phyloP scores from a whole-genome alignment of 2,888 invertebrate genomes.

The Zootermopsis nevadensis region DNA sequence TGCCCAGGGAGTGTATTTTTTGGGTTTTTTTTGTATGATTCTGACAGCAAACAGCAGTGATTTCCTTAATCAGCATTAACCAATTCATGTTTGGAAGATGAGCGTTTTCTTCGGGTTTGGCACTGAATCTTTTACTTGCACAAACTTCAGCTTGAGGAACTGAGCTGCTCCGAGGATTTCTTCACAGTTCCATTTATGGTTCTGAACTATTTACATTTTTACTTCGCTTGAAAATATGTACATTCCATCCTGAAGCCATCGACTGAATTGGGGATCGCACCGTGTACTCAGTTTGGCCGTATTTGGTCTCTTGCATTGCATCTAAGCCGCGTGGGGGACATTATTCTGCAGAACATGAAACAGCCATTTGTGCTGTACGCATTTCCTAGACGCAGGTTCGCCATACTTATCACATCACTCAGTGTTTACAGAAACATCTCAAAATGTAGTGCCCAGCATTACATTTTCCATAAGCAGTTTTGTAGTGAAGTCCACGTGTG shows the following conservation, averaged over 20 bases:
- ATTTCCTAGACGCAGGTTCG: neutral
- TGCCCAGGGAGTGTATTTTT: too few species aligned
- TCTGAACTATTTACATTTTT: too few species aligned
- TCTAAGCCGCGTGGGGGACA: neutral
- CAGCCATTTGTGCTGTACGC: neutral
- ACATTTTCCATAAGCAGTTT: neutral
- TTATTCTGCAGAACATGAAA: neutral
- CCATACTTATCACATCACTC: neutral
- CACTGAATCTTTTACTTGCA: too few species aligned
- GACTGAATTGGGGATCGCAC: neutral
- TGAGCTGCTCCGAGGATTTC: too few species aligned
- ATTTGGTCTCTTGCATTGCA: neutral
- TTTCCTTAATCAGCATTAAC: too few species aligned
- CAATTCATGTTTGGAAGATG: too few species aligned
- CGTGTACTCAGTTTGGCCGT: neutral
- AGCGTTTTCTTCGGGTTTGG: too few species aligned
- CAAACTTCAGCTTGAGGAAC: too few species aligned
- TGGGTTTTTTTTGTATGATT: too few species aligned
- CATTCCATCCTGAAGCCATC: neutral
- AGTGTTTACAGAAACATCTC: neutral
- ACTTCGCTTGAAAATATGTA: neutral
- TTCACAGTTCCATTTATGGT: too few species aligned
- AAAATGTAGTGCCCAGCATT: neutral
- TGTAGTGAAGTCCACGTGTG: too few species aligned
- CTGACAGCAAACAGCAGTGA: too few species aligned